phyloP scores from a whole-genome alignment of 2,797 vertebrate genomes.

The Periparus ater region DNA sequence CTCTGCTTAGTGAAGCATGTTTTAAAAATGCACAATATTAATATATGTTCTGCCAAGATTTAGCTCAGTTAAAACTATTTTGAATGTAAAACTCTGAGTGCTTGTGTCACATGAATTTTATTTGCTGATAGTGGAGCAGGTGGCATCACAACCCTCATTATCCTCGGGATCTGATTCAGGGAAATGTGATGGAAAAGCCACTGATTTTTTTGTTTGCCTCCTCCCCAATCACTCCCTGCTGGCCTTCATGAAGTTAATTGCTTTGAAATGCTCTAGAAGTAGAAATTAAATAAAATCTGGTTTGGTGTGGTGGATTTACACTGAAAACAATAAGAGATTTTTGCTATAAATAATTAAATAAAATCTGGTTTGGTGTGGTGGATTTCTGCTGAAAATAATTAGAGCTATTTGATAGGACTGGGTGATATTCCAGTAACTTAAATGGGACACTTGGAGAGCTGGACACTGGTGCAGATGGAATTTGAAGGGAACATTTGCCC shows the following conservation, averaged over 20 bases:
- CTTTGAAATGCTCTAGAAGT: neutral
- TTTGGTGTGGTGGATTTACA: neutral
- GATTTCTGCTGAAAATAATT: neutral
- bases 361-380: neutral
- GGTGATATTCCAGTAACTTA: neutral
- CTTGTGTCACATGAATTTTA: neutral
- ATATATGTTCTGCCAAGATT: neutral
- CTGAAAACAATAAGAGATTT: neutral
- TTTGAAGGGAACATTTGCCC: neutral
- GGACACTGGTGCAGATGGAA: neutral
- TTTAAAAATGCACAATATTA: slow-evolving; percentile 13
- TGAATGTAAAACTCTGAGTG: neutral
- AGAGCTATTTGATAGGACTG: neutral
- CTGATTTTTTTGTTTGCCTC: neutral
- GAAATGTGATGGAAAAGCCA: neutral
- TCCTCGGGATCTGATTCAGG: neutral
- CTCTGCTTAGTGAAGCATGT: neutral
- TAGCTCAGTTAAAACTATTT: neutral
- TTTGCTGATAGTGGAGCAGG: neutral
- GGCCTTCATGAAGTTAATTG: neutral
- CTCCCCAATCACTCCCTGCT: neutral
- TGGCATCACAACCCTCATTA: neutral
- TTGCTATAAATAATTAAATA: neutral
- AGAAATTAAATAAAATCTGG: neutral
- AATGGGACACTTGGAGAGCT: neutral